phyloP scores from a whole-genome alignment of 1,140 invertebrate species.

The Drosophila lini region DNA sequence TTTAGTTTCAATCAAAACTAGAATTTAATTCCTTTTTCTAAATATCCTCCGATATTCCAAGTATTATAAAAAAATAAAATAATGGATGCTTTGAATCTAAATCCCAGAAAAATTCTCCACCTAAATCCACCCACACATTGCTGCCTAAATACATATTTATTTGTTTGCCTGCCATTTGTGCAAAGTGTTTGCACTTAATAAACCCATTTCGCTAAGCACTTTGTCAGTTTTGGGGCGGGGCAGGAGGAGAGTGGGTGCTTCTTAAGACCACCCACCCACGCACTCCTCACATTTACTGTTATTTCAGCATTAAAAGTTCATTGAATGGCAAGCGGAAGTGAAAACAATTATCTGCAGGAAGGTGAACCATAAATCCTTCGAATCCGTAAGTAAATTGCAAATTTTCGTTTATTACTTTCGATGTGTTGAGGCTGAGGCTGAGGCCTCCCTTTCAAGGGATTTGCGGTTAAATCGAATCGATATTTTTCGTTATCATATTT shows the following conservation, averaged over 20 bases:
- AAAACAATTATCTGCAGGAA: slow-evolving; percentile 82
- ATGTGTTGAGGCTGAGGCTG: slow-evolving; percentile 14
- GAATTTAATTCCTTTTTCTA: neutral
- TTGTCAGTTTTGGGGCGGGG: slow-evolving; percentile 41
- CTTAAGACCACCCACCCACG: slow-evolving; percentile 20
- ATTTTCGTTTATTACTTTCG: slow-evolving; percentile 78
- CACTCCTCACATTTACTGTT: slow-evolving; percentile 64
- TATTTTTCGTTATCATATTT: slow-evolving; percentile 82
- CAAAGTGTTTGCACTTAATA: slow-evolving; percentile 81
- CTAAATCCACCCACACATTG: slow-evolving; percentile 16
- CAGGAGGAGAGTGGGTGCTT: neutral
- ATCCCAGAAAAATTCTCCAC: neutral
- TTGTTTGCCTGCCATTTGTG: slow-evolving; percentile 69
- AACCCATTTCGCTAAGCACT: slow-evolving; percentile 79
- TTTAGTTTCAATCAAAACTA: too few species aligned
- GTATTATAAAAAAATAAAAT: neutral
- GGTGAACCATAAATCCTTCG: slow-evolving; percentile 80
- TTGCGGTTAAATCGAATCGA: slow-evolving; percentile 80
- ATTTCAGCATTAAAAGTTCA: slow-evolving; percentile 81
- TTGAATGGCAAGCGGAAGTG: slow-evolving; percentile 75
- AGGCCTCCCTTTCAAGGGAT: slow-evolving; percentile 30
- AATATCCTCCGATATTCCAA: too few species aligned
- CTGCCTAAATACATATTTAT: slow-evolving; percentile 64
- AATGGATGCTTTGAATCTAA: neutral
- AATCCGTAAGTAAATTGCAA: slow-evolving; percentile 81